Base-by-base conservation (phyloP, 1,140 invertebrate species). In the Drosophila gunungcola region DNA sequence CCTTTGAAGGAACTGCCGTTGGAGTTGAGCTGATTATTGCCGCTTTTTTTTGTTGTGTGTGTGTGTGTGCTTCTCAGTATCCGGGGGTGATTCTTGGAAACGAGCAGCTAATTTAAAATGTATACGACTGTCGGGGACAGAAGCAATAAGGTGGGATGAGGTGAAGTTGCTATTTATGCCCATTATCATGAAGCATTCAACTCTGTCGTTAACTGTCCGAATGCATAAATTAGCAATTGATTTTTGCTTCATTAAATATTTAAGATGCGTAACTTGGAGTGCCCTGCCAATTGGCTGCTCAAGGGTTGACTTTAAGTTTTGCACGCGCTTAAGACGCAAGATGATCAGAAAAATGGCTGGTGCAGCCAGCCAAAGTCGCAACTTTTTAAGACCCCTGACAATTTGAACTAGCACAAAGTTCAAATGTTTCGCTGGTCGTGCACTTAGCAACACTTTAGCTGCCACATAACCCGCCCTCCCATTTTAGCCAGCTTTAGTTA, bases 31-130 rank as follows among this genome's bases (percentile, higher is more conserved):
- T 63, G 74, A 83, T 82, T 82, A 78, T 78, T 61, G 45, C 49
- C 51, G 34, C 49, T 51, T 57, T 46, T 36, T 60, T 42, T 73
- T 7, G 43, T 53, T 36, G 36, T 51, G n/a, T 58, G 27, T 63
- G n/a, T 63, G n/a, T 56, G 6, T 72, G 11, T 43, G 52, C 36
- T 27, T 49, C 12, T 60, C 3, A 27, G 32, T 36, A 34, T 42
- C 34, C 25, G 36, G n/a, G 43, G 65, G 51, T 69, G 51, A 27
- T 70, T 74, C 79, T 41, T 48, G 68, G 73, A 82, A 82, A 53
- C 58, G 46, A 69, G 43, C 39, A 55, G 75, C 76, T 78, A 82
- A 82, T 82, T 78, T 82, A 82, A 82, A 83, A 82, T 82, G 79
- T 78, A 74, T 76, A 64, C 52, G 52, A 73, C 60, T 55, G 54